Base-by-base conservation (phyloP, 2,888 invertebrate species). In the Agonopterix heracliana region DNA sequence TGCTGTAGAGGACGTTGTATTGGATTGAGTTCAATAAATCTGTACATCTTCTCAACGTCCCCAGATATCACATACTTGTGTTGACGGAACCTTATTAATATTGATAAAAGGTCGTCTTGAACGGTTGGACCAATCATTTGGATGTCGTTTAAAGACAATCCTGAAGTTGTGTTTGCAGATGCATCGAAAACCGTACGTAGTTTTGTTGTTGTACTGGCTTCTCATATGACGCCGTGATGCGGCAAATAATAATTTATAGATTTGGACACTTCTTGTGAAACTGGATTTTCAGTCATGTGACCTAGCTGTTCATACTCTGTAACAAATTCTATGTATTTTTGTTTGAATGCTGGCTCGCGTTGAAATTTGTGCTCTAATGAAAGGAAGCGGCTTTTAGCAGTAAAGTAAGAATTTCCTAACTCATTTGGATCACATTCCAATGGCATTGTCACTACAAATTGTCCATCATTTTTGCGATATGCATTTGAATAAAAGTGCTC, bases 381-480 rank as follows among this genome's bases (percentile, higher is more conserved):
- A 11, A 47, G 13, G 46, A 56, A 49, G 9, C 49, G 34, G 12
- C n/a, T 9, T 34, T 44, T 43, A 0, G 56, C 58, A 11, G 34
- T n/a, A 1, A 34, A 14, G 35, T 46, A 50, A 0, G 55, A 54
- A 9, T 55, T 50, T 17, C 59, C 56, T 42, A 55, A 43, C 10
- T 4, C 11, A n/a, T 49, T 36, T 12, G 56, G 55, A 2, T 51
- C 45, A 40, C 55, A 51, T 10, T 51, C 51, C 3, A 60, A 40
- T 12, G 58, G 58, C 7, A 60, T 51, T 10, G 48, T 51, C 0
- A 60, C 58, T 14, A 49, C 26, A 14, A 58, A 60, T 14, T 50
- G 41, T 1, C 57, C 60, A 13, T 57, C 46, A 7, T 38, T 10
- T 3, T 47, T 40, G 1, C 58, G 55, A 2, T 34, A 44, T 4